These are phyloP conservation scores for Peromyscus leucopus DNA, from an alignment of 2,113 vertebrate genomes.

Conservation along the genomic window DNA sequence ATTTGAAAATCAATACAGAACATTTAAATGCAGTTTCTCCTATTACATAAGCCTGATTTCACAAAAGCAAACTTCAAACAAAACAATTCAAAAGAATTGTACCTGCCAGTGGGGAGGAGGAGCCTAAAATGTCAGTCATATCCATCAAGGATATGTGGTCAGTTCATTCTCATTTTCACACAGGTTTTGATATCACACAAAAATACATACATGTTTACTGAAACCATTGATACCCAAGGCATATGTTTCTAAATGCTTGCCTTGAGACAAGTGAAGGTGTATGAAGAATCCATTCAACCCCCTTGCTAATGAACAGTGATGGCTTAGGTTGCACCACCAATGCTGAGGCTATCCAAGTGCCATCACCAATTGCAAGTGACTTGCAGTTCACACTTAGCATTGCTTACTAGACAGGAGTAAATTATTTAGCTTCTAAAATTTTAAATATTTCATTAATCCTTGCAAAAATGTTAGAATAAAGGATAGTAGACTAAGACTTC, in stretches of 20 bases:
- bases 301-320: not conserved
- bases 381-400: not conserved
- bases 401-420: not conserved
- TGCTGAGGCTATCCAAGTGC: not conserved
- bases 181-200: not conserved
- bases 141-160: not conserved
- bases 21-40: not conserved
- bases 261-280: not conserved
- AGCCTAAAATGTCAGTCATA: fast-evolving
- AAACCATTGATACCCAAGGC: not conserved
- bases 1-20: conserved; percentile 22
- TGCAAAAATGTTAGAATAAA: not conserved
- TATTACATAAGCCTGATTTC: not conserved
- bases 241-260: not conserved
- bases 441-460: conserved; percentile 5
- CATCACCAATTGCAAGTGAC: no score
- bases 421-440: not conserved
- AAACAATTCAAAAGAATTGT: not conserved
- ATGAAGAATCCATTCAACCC: not conserved
- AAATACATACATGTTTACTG: not conserved
- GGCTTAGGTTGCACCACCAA: not conserved
- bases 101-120: not conserved
- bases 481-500: not conserved
- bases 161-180: not conserved
- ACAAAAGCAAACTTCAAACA: not conserved